Percentiles rank a stretch among this genome's conserved stretches.
These are phyloP conservation scores for Dunckerocampus dactyliophorus DNA, from an alignment of 2,113 vertebrate species.

Conservation along the genomic window DNA sequence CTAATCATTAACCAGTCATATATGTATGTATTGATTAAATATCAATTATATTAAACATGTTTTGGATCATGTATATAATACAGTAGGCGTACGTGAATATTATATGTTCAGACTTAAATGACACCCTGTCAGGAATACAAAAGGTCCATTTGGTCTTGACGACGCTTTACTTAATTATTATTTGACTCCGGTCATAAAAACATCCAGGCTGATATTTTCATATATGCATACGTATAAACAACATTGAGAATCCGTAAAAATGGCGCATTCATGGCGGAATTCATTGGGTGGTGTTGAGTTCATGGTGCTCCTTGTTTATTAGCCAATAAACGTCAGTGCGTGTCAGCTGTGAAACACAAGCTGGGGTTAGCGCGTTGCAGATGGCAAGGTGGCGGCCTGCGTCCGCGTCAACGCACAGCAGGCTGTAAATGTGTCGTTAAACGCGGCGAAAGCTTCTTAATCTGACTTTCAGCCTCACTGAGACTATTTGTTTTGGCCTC, in stretches of 20 bases:
- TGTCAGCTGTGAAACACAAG: neutral
- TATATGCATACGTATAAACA: no score
- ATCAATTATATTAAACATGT: no score
- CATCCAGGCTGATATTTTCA: no score
- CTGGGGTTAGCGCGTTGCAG: neutral
- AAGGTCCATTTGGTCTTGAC: constrained; percentile 7
- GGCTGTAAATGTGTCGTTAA: neutral
- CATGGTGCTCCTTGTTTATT: constrained; percentile 20
- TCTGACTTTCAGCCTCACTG: neutral
- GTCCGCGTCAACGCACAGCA: neutral
- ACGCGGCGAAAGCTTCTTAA: neutral
- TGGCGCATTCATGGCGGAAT: neutral
- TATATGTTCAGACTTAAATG: no score
- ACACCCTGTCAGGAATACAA: no score
- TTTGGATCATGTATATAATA: no score
- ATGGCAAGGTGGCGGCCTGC: neutral
- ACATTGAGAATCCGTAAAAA: no score
- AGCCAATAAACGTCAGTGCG: neutral
- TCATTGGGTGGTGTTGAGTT: constrained; percentile 9
- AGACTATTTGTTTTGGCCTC: neutral
- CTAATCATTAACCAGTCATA: no score
- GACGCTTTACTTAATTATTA: constrained; percentile 39
- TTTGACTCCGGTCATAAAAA: no score
- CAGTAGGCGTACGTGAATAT: no score
- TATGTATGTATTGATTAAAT: no score